These are phyloP conservation scores for Paralichthys olivaceus DNA, from an alignment of 2,113 vertebrate species.

Conservation along the genomic window DNA sequence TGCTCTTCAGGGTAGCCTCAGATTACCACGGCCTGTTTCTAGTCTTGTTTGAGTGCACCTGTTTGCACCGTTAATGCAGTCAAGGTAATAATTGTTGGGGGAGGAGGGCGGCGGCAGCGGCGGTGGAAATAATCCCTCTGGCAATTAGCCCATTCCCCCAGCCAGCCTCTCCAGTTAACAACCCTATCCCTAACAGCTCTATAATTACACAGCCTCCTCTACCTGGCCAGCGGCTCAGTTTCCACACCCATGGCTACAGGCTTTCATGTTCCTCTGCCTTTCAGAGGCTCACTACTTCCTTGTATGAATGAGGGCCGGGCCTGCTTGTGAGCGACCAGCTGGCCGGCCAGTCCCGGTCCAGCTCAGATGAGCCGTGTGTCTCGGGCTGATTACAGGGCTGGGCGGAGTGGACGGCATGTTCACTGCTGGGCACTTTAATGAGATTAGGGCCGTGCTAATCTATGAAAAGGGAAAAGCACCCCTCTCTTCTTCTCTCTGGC, in stretches of 20 bases:
- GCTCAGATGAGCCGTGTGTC: constrained; percentile 77
- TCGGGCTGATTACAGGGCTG: constrained; percentile 76
- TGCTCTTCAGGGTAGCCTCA: constrained; percentile 68
- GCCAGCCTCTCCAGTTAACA: constrained; percentile 88
- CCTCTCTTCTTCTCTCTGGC: constrained; percentile 54
- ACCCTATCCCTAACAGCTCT: constrained; percentile 91
- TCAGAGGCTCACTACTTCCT: constrained; percentile 45
- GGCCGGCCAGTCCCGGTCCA: constrained; percentile 62
- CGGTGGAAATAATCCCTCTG: constrained; percentile 90
- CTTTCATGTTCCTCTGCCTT: constrained; percentile 75
- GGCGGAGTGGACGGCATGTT: constrained; percentile 75
- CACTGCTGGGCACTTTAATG: constrained; percentile 83
- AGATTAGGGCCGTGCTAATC: constrained; percentile 83
- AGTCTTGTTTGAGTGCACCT: constrained; percentile 95
- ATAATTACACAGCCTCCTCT: constrained; percentile 87
- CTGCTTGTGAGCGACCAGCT: constrained; percentile 44
- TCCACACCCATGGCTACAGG: constrained; percentile 56
- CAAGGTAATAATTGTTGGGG: constrained; percentile 89
- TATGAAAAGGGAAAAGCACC: constrained; percentile 79
- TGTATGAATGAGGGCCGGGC: constrained; percentile 50
- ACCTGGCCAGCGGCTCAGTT: constrained; percentile 73
- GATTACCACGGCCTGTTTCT: constrained; percentile 89
- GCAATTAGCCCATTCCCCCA: constrained; percentile 82
- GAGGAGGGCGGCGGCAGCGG: constrained; percentile 61
- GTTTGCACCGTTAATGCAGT: constrained; percentile 95